Percentiles rank a stretch among this genome's conserved stretches.
These are phyloP conservation scores for Drosophila tripunctata DNA, from an alignment of 2,888 invertebrate genomes.

Conservation along the genomic window DNA sequence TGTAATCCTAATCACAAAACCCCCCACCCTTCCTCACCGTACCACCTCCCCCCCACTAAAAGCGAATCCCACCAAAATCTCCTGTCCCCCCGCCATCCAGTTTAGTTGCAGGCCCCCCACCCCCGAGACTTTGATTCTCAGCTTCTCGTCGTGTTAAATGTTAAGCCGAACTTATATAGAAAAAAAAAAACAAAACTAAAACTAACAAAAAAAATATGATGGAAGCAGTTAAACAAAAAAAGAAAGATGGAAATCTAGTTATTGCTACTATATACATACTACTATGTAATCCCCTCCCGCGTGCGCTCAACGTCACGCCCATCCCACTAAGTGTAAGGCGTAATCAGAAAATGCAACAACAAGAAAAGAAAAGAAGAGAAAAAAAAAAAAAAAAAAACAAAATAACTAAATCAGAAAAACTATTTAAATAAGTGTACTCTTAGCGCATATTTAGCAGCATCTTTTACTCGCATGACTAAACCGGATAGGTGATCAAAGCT, in stretches of 20 bases:
- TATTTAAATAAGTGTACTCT: slow-evolving; percentile 74
- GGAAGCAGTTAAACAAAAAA: too few relatives aligned
- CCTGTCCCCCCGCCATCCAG: slow-evolving; percentile 8
- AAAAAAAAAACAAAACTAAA: slow-evolving; percentile 29
- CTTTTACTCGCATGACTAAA: slow-evolving; percentile 76
- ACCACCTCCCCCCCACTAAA: neutral
- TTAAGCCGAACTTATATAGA: slow-evolving; percentile 65
- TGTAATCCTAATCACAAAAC: slow-evolving; percentile 46
- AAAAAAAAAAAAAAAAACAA: slow-evolving; percentile 22
- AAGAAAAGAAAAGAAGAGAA: too few relatives aligned
- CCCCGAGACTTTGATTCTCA: slow-evolving; percentile 56
- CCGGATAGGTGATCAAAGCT: slow-evolving; percentile 46
- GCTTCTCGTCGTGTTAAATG: slow-evolving; percentile 77
- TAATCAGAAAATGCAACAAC: slow-evolving; percentile 41
- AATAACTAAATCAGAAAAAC: slow-evolving; percentile 30
- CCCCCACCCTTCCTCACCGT: slow-evolving; percentile 7
- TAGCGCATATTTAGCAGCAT: slow-evolving; percentile 78
- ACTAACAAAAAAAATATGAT: too few relatives aligned
- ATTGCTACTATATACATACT: slow-evolving; percentile 60
- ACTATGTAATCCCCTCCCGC: slow-evolving; percentile 61
- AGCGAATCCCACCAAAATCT: neutral
- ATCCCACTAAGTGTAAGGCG: slow-evolving; percentile 59
- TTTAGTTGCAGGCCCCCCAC: slow-evolving; percentile 56
- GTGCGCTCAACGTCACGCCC: slow-evolving; percentile 30
- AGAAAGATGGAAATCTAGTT: slow-evolving; percentile 57